A percentile compares a stretch with the other conserved stretches of the same genome.
These are phyloP conservation scores for Cyrtodaria siliqua DNA, from an alignment of 2,888 invertebrate species.

Conservation along the genomic window DNA sequence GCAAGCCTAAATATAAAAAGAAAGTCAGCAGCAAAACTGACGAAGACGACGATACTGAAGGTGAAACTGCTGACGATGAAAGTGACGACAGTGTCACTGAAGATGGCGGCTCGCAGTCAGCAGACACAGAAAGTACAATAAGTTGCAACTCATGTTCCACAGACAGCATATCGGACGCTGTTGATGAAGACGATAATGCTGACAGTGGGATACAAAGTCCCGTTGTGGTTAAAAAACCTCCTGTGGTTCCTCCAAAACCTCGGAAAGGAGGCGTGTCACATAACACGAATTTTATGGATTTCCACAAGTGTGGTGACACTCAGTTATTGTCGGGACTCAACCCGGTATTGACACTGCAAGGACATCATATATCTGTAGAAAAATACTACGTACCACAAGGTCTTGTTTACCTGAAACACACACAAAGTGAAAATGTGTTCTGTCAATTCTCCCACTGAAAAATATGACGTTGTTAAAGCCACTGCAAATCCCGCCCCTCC, in stretches of 20 bases:
- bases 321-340: slow-evolving; percentile 16
- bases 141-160: slow-evolving; percentile 35
- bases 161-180: slow-evolving; percentile 7
- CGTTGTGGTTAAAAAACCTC: slow-evolving; percentile 6
- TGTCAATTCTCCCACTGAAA: slow-evolving; percentile 55
- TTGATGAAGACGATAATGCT: slow-evolving; percentile 8
- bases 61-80: slow-evolving; percentile 17
- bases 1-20: slow-evolving; percentile 14
- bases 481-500: too few relatives aligned
- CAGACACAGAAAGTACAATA: slow-evolving; percentile 53
- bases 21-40: slow-evolving; percentile 1
- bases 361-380: slow-evolving; percentile 48
- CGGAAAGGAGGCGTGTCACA: slow-evolving; percentile 46
- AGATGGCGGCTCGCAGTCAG: slow-evolving; percentile 1
- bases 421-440: slow-evolving; percentile 54
- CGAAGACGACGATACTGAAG: slow-evolving; percentile 21
- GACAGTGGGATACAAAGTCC: slow-evolving; percentile 40
- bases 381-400: slow-evolving; percentile 56
- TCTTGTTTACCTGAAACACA: slow-evolving; percentile 52
- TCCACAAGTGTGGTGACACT: slow-evolving; percentile 44
- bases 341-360: slow-evolving; percentile 44
- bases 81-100: slow-evolving; percentile 4
- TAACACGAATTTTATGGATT: slow-evolving; percentile 45
- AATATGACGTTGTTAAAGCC: too few relatives aligned
- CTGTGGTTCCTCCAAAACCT: slow-evolving; percentile 38